Evolutionary conservation across 2,113 vertebrate species (phyloP).

Genomic region (Climacteris rufus): DNA sequence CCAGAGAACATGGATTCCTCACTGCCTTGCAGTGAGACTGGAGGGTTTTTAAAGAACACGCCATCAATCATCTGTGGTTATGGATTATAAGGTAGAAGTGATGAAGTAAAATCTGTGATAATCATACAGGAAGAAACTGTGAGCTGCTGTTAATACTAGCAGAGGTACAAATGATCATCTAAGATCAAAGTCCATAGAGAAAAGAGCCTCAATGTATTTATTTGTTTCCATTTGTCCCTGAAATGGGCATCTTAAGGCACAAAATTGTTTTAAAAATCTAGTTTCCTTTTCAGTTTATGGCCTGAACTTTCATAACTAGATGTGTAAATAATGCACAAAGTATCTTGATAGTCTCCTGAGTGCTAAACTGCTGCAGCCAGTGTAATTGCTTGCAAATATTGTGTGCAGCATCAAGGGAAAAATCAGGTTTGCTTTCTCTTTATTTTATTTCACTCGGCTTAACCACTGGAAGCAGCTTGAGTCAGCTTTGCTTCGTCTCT

Average conservation of each 20-base stretch:
- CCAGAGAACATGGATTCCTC: background rate
- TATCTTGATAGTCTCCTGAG: background rate
- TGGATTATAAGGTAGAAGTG: background rate
- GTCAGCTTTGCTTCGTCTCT: background rate
- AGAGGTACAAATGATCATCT: background rate
- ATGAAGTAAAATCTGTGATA: background rate
- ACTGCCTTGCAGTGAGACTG: background rate
- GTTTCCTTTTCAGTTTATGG: background rate
- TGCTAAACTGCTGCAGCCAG: background rate
- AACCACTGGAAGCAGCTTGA: background rate
- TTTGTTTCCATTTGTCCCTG: background rate
- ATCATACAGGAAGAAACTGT: background rate
- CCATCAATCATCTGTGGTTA: background rate
- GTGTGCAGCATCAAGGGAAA: background rate
- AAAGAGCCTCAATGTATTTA: background rate
- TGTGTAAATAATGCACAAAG: background rate
- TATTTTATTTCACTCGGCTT: background rate
- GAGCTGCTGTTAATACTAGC: background rate
- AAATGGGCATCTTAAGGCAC: background rate
- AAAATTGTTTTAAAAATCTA: background rate
- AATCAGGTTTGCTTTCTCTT: background rate
- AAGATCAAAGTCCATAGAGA: background rate
- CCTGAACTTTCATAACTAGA: background rate
- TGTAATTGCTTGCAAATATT: constrained; percentile 7
- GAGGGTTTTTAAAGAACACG: background rate